phyloP scores from a whole-genome alignment of 2,113 vertebrate species.

The Trematomus loennbergii region DNA sequence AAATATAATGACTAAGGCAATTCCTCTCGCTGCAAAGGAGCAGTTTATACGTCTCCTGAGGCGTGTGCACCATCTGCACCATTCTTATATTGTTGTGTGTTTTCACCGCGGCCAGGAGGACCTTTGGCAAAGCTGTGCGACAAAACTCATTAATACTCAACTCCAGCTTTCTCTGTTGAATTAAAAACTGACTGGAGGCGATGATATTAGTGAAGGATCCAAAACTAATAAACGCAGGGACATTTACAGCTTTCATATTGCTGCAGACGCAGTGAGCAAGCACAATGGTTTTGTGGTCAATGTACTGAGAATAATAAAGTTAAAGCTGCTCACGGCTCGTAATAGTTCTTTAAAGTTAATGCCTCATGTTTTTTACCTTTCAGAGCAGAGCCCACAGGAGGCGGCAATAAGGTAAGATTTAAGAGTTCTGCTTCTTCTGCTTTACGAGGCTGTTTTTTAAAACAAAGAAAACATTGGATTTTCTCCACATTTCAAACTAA shows the following conservation, averaged over 20 bases:
- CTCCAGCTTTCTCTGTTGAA: slow-evolving; percentile 47
- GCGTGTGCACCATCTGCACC: slow-evolving; percentile 62
- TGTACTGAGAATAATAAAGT: slow-evolving; percentile 47
- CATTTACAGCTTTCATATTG: slow-evolving; percentile 55
- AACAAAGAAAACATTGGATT: not conserved
- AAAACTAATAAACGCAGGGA: slow-evolving; percentile 58
- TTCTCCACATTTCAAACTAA: slow-evolving; percentile 19
- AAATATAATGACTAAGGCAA: slow-evolving; percentile 51
- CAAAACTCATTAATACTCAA: slow-evolving; percentile 72
- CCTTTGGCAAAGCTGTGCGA: slow-evolving; percentile 50
- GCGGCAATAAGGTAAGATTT: slow-evolving; percentile 83
- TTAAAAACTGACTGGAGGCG: slow-evolving; percentile 52
- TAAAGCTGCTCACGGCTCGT: slow-evolving; percentile 33
- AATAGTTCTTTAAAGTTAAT: slow-evolving; percentile 24
- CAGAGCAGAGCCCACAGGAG: slow-evolving; percentile 80
- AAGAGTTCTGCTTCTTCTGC: slow-evolving; percentile 13
- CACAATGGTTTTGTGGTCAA: slow-evolving; percentile 34
- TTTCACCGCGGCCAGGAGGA: slow-evolving; percentile 46
- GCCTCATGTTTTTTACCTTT: slow-evolving; percentile 28
- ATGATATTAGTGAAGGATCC: slow-evolving; percentile 45
- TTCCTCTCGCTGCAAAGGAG: slow-evolving; percentile 37
- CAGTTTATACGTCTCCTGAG: slow-evolving; percentile 54
- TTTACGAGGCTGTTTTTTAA: slow-evolving; percentile 17
- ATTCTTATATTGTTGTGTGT: slow-evolving; percentile 31
- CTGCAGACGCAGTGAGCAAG: slow-evolving; percentile 22